Percentiles rank a stretch among this genome's conserved stretches.
phyloP scores from a whole-genome alignment of 2,113 vertebrate species.

The Eonycteris spelaea region DNA sequence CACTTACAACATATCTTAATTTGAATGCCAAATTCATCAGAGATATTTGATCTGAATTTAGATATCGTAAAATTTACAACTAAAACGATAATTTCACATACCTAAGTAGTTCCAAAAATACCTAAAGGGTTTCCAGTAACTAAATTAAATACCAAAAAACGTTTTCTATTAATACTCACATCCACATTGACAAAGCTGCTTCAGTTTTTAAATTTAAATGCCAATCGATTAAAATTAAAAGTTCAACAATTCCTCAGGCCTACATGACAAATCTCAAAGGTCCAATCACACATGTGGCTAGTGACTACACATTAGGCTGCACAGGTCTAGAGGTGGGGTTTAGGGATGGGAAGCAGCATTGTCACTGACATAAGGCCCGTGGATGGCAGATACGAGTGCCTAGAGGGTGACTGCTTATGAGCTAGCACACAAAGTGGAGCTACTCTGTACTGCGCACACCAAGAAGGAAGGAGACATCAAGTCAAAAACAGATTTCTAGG shows the following conservation, averaged over 20 bases:
- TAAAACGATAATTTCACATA: neutral
- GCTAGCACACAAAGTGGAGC: neutral
- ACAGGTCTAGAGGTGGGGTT: neutral
- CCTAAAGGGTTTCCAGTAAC: neutral
- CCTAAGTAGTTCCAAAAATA: neutral
- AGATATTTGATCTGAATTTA: conserved; percentile 23
- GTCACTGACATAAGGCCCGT: neutral
- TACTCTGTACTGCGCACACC: neutral
- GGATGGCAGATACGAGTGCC: neutral
- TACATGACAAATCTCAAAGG: neutral
- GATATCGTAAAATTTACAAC: neutral
- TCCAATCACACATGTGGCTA: neutral
- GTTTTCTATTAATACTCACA: neutral
- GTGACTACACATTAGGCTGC: neutral
- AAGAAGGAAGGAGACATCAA: neutral
- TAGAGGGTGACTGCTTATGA: neutral
- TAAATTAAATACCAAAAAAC: neutral
- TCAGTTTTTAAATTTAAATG: conserved; percentile 26
- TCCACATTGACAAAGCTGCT: neutral
- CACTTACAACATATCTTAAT: neutral
- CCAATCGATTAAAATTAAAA: conserved; percentile 12
- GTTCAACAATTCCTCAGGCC: neutral
- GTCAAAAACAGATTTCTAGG: neutral
- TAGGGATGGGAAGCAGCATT: neutral
- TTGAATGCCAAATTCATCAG: neutral